These are phyloP conservation scores for Ichneumoninae sp. DNA, from an alignment of 2,888 invertebrate species.

Conservation along the genomic window DNA sequence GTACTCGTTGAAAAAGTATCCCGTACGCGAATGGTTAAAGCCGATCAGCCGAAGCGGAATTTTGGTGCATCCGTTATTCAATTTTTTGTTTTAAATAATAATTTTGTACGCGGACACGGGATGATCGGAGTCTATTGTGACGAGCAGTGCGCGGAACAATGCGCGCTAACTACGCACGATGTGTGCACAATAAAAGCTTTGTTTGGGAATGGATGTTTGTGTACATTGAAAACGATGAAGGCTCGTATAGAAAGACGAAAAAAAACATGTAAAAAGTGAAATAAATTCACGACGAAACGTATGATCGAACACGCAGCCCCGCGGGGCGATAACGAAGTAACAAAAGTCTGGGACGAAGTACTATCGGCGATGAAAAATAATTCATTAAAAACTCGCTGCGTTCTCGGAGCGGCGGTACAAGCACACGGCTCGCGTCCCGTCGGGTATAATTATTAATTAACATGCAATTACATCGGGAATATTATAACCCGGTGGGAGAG, in stretches of 20 bases:
- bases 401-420: conserved; percentile 13
- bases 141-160: conserved; percentile 14
- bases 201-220: conserved; percentile 16
- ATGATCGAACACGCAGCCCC: conserved; percentile 5
- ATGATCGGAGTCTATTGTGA: background rate
- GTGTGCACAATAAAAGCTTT: conserved; percentile 21
- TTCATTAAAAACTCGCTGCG: conserved; percentile 20
- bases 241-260: conserved; percentile 15
- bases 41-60: background rate
- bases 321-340: conserved; percentile 40
- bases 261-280: background rate
- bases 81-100: background rate
- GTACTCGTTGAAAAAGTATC: too few relatives aligned
- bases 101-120: background rate
- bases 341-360: background rate
- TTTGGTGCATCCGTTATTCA: background rate
- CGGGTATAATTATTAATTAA: conserved; percentile 67
- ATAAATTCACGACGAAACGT: conserved; percentile 9
- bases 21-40: too few relatives aligned
- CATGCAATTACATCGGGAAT: conserved; percentile 65
- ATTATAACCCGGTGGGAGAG: conserved; percentile 60
- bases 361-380: background rate
- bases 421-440: conserved; percentile 32
- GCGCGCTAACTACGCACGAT: conserved; percentile 28
- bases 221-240: conserved; percentile 21